These are phyloP conservation scores for Thaumetopoea pityocampa DNA, from an alignment of 1,140 invertebrate species.

Conservation along the genomic window DNA sequence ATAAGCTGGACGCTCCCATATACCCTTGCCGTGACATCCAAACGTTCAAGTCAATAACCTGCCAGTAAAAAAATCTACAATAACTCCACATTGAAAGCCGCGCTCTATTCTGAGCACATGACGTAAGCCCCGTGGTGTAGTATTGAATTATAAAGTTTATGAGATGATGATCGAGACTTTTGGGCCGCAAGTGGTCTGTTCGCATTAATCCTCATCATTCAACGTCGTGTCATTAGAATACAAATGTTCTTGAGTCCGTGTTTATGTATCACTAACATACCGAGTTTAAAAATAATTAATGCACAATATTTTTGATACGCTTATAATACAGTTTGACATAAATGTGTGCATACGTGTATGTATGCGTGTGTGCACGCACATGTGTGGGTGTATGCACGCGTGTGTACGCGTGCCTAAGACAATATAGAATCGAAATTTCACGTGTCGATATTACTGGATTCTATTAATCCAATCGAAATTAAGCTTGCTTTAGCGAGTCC, in stretches of 20 bases:
- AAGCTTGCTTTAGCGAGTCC: too few species aligned
- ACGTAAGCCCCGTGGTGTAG: constrained; percentile 39
- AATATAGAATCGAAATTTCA: too few species aligned
- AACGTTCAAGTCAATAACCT: constrained; percentile 57
- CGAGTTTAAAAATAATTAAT: too few species aligned
- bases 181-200: constrained; percentile 6
- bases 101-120: constrained; percentile 54
- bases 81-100: constrained; percentile 58
- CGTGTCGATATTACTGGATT: too few species aligned
- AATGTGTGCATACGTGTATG: too few species aligned
- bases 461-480: too few species aligned
- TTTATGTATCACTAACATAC: constrained; percentile 2
- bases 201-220: constrained; percentile 11
- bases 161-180: constrained; percentile 16
- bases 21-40: constrained; percentile 68
- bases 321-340: too few species aligned
- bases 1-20: constrained; percentile 4
- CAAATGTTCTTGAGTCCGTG: constrained; percentile 4
- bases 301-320: too few species aligned
- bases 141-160: constrained; percentile 15
- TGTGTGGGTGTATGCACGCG: too few species aligned
- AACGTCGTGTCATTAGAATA: constrained; percentile 10
- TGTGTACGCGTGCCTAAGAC: too few species aligned
- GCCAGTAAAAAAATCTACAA: constrained; percentile 51
- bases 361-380: too few species aligned